Conservation (phyloP, 2,888 invertebrate species). For the Diplazon laetatorius region DNA sequence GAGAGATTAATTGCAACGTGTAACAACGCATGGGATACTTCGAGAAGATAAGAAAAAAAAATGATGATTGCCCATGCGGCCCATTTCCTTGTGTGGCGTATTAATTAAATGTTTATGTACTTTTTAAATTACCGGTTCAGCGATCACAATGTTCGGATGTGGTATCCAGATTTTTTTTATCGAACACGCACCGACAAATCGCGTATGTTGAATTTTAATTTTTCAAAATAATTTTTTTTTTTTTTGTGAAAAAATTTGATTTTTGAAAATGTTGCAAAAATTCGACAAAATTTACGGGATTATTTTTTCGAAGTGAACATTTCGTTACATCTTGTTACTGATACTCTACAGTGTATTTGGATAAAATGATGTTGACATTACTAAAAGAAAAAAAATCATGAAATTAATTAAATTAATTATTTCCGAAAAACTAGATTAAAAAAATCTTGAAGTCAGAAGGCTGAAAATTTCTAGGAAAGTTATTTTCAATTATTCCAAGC, state of each 20-base stretch:
- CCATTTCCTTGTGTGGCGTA: slow-evolving; percentile 37
- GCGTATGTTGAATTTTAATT: slow-evolving; percentile 6
- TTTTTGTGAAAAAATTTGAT: too few species aligned
- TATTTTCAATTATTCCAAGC: too few species aligned
- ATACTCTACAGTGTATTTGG: too few species aligned
- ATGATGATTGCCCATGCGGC: neutral
- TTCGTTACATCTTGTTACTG: too few species aligned
- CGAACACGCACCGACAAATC: slow-evolving; percentile 41
- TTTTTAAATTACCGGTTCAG: slow-evolving; percentile 64
- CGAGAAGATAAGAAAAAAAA: neutral
- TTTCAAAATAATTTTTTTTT: neutral
- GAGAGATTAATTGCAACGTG: neutral
- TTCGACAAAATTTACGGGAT: slow-evolving; percentile 15
- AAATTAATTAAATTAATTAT: too few species aligned
- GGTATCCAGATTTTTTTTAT: slow-evolving; percentile 19
- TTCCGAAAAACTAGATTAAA: too few species aligned
- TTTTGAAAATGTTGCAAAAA: too few species aligned
- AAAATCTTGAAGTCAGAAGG: too few species aligned
- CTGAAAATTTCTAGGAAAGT: too few species aligned
- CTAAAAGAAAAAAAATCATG: too few species aligned
- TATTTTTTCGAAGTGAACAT: neutral
- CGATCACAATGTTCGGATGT: slow-evolving; percentile 19
- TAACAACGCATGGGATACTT: neutral
- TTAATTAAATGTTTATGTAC: slow-evolving; percentile 68
- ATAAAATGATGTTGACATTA: too few species aligned